These are phyloP conservation scores for Zygogramma bicolorata DNA, from an alignment of 2,888 invertebrate species.

Conservation along the genomic window DNA sequence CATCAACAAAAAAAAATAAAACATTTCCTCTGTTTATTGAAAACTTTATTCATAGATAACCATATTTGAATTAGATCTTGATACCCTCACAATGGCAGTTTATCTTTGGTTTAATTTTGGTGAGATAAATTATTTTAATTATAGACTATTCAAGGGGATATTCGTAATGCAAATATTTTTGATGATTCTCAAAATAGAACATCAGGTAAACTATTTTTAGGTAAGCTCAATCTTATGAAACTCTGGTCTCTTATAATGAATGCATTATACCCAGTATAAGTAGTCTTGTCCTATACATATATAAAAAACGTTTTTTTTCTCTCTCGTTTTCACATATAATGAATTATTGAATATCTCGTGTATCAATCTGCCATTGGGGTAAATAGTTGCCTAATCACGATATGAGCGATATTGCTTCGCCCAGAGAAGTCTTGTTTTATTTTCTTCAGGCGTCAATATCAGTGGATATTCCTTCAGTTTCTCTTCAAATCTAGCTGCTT, in stretches of 20 bases:
- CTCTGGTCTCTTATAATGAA: no score
- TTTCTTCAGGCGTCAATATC: no score
- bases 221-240: no score
- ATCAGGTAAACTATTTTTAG: no score
- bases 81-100: conserved; percentile 33
- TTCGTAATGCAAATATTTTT: not conserved
- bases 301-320: no score
- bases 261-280: no score
- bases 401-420: not conserved
- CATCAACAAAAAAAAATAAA: no score
- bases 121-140: not conserved
- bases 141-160: not conserved
- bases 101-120: conserved; percentile 12
- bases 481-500: conserved; percentile 22
- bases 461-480: conserved; percentile 13
- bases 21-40: not conserved
- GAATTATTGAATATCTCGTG: not conserved
- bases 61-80: conserved; percentile 1
- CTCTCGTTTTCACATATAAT: not conserved
- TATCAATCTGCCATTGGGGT: conserved; percentile 30
- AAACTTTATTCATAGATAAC: not conserved
- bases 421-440: no score
- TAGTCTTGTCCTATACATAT: no score
- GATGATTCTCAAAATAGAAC: not conserved
- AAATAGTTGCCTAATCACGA: conserved; percentile 20